Evolutionary conservation across 92 coral and sea anemone species (phyloP).

Genomic region (Diadumene lineata): DNA sequence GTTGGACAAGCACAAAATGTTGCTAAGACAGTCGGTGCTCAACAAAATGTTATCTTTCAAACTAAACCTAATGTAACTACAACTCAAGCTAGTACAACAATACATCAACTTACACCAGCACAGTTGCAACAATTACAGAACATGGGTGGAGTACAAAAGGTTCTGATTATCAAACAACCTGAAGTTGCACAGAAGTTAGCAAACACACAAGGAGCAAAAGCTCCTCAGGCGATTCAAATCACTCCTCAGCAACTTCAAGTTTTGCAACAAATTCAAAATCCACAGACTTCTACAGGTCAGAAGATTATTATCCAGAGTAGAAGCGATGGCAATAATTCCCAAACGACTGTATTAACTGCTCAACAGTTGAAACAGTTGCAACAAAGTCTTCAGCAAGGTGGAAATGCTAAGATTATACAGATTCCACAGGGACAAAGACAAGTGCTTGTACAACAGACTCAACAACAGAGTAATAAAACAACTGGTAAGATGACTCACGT

Average conservation of each 20-base stretch:
- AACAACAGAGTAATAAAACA: constrained; percentile 59
- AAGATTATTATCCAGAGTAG: constrained; percentile 28
- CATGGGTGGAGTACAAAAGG: constrained; percentile 75
- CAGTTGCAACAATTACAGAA: constrained; percentile 69
- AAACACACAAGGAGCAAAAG: constrained; percentile 66
- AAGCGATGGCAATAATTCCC: constrained; percentile 29
- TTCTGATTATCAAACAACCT: constrained; percentile 90
- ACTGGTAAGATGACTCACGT: constrained; percentile 60
- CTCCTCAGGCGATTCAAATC: constrained; percentile 92
- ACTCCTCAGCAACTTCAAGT: constrained; percentile 88
- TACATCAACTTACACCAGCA: constrained; percentile 42
- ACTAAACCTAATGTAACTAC: constrained; percentile 42
- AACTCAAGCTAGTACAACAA: constrained; percentile 23
- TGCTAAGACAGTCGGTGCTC: constrained; percentile 26
- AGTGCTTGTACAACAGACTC: constrained; percentile 52
- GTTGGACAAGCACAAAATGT: constrained; percentile 23
- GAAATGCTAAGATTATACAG: constrained; percentile 43
- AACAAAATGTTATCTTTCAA: constrained; percentile 28
- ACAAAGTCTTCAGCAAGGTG: constrained; percentile 63
- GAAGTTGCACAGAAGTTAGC: constrained; percentile 72
- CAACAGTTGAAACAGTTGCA: constrained; percentile 78
- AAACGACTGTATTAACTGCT: constrained; percentile 53
- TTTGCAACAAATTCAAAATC: constrained; percentile 77
- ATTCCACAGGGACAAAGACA: constrained; percentile 63
- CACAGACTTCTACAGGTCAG: constrained; percentile 53